Evolutionary conservation across 2,113 vertebrate species (phyloP).

Genomic region (Prionailurus bengalensis): DNA sequence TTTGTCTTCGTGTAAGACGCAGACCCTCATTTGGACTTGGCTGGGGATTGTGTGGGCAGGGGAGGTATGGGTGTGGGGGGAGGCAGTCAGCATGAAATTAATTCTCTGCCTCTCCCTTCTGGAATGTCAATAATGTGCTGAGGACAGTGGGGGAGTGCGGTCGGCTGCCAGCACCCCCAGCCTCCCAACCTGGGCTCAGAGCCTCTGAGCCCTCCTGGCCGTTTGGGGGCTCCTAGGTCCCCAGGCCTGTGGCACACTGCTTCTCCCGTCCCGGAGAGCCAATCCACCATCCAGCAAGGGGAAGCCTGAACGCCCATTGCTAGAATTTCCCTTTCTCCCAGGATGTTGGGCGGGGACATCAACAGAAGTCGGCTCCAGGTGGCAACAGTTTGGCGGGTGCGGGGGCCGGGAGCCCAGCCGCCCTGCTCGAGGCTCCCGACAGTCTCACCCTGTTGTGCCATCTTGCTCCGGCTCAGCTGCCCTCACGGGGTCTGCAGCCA

Average conservation of each 20-base stretch:
- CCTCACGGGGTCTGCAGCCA: background rate
- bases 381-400: background rate
- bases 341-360: background rate
- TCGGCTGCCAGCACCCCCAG: conserved; percentile 80
- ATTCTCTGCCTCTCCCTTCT: conserved; percentile 86
- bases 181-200: conserved; percentile 77
- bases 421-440: background rate
- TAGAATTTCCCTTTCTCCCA: background rate
- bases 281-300: background rate
- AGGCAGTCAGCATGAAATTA: conserved; percentile 84
- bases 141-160: conserved; percentile 87
- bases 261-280: background rate
- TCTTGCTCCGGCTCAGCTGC: background rate
- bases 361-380: background rate
- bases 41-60: conserved; percentile 32
- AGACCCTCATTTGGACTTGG: conserved; percentile 69
- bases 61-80: conserved; percentile 46
- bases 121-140: conserved; percentile 91
- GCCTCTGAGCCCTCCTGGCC: background rate
- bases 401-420: too few species aligned
- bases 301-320: background rate
- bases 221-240: background rate
- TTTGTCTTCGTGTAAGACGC: conserved; percentile 73
- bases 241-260: background rate
- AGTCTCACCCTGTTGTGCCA: too few species aligned